A percentile compares a stretch with the other conserved stretches of the same genome.
Evolutionary conservation across 1,140 invertebrate genomes (phyloP).

Genomic region (Magallana ariakensis): DNA sequence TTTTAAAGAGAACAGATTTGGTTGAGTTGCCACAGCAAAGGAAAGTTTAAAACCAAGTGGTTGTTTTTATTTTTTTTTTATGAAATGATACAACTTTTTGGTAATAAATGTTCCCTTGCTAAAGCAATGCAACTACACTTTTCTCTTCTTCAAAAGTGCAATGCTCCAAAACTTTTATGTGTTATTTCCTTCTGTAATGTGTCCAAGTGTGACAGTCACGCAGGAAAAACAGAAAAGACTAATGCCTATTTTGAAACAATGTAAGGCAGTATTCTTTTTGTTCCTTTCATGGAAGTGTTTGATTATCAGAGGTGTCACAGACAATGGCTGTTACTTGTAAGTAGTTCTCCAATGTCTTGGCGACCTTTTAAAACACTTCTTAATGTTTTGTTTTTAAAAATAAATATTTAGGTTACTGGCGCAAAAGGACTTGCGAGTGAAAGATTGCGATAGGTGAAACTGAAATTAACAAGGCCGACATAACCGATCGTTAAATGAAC

Average conservation of each 20-base stretch:
- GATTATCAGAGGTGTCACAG: neutral
- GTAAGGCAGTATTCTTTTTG: slow-evolving; percentile 20
- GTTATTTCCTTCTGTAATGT: no score
- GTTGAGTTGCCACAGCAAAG: neutral
- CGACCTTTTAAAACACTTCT: neutral
- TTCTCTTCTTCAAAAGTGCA: slow-evolving; percentile 1
- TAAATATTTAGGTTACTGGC: neutral
- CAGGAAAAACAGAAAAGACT: no score
- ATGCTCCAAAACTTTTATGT: no score
- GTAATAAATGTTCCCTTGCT: neutral
- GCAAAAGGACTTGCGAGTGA: neutral
- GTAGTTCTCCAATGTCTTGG: neutral
- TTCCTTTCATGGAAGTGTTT: slow-evolving; percentile 28
- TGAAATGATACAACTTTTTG: neutral
- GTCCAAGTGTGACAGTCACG: no score
- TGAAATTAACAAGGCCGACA: neutral
- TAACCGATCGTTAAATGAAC: neutral
- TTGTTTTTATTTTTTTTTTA: neutral
- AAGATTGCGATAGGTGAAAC: neutral
- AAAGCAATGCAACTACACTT: neutral
- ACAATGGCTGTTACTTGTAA: slow-evolving; percentile 3
- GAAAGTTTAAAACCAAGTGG: neutral
- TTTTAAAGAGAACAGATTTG: slow-evolving; percentile 2
- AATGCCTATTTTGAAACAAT: neutral
- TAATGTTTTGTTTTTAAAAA: slow-evolving; percentile 18